Conservation (phyloP, 2,113 vertebrate genomes). For the Hippocampus zosterae region DNA sequence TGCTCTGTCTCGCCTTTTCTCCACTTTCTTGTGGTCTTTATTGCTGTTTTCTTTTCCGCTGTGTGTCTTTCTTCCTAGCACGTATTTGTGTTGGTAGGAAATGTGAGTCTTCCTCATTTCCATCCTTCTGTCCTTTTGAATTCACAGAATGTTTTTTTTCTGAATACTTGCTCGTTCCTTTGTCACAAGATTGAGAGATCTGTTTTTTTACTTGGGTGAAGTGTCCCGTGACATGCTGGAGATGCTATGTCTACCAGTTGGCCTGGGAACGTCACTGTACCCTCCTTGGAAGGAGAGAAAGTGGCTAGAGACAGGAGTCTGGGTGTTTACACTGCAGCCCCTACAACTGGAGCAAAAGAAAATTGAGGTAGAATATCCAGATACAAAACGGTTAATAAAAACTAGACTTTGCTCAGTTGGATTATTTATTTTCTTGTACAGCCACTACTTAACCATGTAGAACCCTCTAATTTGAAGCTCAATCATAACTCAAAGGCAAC, state of each 20-base stretch:
- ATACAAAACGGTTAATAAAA: not conserved
- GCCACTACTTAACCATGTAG: not conserved
- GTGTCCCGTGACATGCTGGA: not conserved
- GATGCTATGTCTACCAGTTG: no score
- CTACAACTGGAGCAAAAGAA: not conserved
- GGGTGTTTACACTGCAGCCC: not conserved
- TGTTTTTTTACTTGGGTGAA: not conserved
- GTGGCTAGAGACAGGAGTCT: no score
- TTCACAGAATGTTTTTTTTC: not conserved
- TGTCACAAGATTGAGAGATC: not conserved
- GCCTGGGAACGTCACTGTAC: not conserved
- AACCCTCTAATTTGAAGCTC: not conserved
- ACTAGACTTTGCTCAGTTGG: not conserved
- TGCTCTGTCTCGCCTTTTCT: slow-evolving; percentile 36
- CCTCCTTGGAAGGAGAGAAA: no score
- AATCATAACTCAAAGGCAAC: not conserved
- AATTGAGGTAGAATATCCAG: not conserved
- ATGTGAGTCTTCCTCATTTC: not conserved
- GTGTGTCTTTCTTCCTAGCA: slow-evolving; percentile 13
- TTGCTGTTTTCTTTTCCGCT: slow-evolving; percentile 27
- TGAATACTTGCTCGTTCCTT: not conserved
- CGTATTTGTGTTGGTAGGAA: slow-evolving; percentile 5
- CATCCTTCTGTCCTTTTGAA: not conserved
- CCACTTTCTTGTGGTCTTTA: slow-evolving; percentile 30
- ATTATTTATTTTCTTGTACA: not conserved